Conservation (phyloP, 2,797 vertebrate genomes). For the Anguilla anguilla region DNA sequence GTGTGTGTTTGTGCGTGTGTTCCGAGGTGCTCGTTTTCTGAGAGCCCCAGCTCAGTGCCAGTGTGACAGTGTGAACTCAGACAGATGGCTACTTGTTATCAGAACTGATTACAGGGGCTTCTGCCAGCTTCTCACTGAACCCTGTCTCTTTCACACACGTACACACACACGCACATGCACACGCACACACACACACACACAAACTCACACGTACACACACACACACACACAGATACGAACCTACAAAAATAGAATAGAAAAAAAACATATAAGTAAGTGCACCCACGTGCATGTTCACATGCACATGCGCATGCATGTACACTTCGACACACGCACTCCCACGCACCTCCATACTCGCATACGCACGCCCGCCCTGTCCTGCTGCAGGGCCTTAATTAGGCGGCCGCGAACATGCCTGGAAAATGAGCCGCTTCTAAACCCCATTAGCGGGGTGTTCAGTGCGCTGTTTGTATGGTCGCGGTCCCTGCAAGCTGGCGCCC, state of each 20-base stretch:
- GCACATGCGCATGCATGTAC: constrained; percentile 37
- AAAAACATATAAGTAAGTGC: background rate
- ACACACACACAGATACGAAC: background rate
- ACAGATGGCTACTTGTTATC: constrained; percentile 31
- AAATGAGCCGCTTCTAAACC: constrained; percentile 41
- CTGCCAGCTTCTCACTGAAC: background rate
- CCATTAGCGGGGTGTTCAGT: constrained; percentile 45
- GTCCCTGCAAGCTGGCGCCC: constrained; percentile 39
- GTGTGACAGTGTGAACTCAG: background rate
- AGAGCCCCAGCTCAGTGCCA: background rate
- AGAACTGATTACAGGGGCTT: background rate
- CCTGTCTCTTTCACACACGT: background rate
- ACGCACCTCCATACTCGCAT: constrained; percentile 10
- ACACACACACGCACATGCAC: background rate
- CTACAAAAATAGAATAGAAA: background rate
- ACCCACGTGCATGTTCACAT: constrained; percentile 38
- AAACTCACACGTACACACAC: no score
- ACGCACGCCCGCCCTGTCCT: background rate
- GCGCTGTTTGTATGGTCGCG: constrained; percentile 37
- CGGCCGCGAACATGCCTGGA: constrained; percentile 39
- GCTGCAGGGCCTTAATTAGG: constrained; percentile 30
- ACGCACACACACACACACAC: no score
- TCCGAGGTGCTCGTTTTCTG: background rate
- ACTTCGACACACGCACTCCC: constrained; percentile 31
- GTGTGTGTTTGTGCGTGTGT: constrained; percentile 21